Evolutionary conservation across 2,888 invertebrate genomes (phyloP), one percentile per base, ranked within the genome.

Genomic region (Erpobdella octoculata): DNA sequence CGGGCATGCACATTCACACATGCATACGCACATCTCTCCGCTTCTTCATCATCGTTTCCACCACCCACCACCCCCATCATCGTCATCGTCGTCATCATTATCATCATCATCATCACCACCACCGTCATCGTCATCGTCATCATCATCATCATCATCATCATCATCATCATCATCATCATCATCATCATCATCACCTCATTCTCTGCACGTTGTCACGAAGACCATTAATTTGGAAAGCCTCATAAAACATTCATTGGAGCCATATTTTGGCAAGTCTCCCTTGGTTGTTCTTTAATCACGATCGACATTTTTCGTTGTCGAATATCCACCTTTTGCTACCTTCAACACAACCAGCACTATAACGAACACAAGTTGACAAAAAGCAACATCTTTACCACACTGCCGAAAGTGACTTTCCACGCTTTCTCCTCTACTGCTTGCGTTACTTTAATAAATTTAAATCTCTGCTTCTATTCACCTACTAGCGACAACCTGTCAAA

Each of bases 61-160:
- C 28, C n/a, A n/a, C n/a, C n/a, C 9, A 53, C 28, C n/a, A 48
- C 25, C 48, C 18, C 25, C 3, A 9, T 3, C 48, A 48, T 48
- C 48, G 25, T 48, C 48, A 48, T 48, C 48, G 25, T 9, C 48
- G 25, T 48, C 48, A 66, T 66, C 48, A 66, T 66, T 38, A 66
- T 59, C 67, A 41, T 15, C 67, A 66, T 18, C 67, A 66, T 66
- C 67, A 66, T 53, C 67, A n/a, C 1, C 67, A 66, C 1, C 67
- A 66, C 38, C 67, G 38, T 59, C 67, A 66, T 66, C 67, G 15
- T 59, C 67, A 66, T 59, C 53, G 15, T 1, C 67, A 59, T 59
- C 67, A 66, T 53, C 67, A 66, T 53, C 67, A 53, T 15, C 67
- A 66, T 59, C 67, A 66, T 59, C 67, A 66, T 59, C 67, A 66